Evolutionary conservation across 2,888 invertebrate genomes (phyloP), one percentile per base, ranked within the genome.

Genomic region (Drosophila sordidula): DNA sequence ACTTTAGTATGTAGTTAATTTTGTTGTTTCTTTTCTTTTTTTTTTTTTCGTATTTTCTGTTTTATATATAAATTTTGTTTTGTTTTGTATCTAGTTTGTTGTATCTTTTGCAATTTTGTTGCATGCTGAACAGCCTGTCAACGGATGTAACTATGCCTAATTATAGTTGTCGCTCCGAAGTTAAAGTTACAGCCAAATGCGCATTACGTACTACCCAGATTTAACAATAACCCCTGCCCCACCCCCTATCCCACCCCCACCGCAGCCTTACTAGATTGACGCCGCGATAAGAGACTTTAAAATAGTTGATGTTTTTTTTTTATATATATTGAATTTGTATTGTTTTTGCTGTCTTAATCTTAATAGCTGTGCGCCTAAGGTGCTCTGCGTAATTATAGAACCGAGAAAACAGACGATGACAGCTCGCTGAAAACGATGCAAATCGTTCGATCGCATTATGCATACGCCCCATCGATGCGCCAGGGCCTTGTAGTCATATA

Each of bases 141-240:
- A 25, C 25, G 25, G 42, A 3, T 34, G 34, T 58, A 51, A 58
- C 51, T 42, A 51, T 42, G 5, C 26, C 42, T 59, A 59, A 54
- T 59, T 59, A 54, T 36, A 36, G 58, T 38, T 52, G 42, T 59
- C 58, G 42, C n/a, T 41, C 14, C n/a, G 16, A 58, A 49, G 16
- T 51, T 34, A 22, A 42, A 16, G 46, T 9, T 26, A 25, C 22
- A 25, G 29, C 50, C 50, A 41, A 67, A 59, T 69, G 68, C 59
- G 67, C 67, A 67, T 25, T 56, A 46, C 32, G 18, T 42, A 6
- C 16, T 6, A 11, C 32, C n/a, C 16, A 32, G 32, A 32, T 42
- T 32, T 11, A 29, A 29, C 34, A 29, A 9, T 18, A 18, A 1
- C 18, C 18, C 18, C 18, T 18, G 1, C 18, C 26, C 8, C 29